Conservation (phyloP, 2,113 vertebrate species). For the Setophaga kirtlandii region DNA sequence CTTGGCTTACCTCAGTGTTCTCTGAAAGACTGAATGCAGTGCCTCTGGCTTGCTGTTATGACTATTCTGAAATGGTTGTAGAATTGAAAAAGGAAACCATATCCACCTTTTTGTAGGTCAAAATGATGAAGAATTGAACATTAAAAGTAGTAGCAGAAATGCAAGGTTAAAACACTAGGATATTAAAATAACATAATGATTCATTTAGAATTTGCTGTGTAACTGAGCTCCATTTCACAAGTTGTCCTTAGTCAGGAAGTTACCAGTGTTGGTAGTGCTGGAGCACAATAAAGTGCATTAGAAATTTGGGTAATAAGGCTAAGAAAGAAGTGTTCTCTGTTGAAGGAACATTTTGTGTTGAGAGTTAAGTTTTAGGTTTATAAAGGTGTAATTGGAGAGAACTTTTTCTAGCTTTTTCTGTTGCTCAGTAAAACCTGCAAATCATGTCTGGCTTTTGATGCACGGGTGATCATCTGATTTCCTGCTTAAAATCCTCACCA, state of each 20-base stretch:
- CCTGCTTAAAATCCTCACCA: not conserved
- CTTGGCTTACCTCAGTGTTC: accelerated
- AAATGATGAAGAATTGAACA: not conserved
- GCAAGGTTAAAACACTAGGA: not conserved
- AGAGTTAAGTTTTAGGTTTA: not conserved
- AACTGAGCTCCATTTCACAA: not conserved
- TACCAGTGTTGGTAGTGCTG: not conserved
- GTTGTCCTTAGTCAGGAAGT: not conserved
- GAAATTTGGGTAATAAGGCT: not conserved
- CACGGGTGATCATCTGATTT: accelerated
- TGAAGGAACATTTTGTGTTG: not conserved
- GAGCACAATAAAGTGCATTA: not conserved
- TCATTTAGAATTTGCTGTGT: not conserved
- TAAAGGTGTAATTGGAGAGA: not conserved
- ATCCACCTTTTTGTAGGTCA: not conserved
- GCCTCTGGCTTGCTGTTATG: not conserved
- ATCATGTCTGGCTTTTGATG: not conserved
- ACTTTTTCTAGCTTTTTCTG: not conserved
- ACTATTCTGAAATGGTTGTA: not conserved
- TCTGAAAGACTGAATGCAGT: not conserved
- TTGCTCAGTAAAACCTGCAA: not conserved
- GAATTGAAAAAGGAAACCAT: not conserved
- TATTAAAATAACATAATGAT: not conserved
- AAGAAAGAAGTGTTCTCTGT: not conserved
- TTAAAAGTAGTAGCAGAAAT: not conserved